Evolutionary conservation across 35 echinoderm and acorn worm genomes (phyloP).

Genomic region (Lytechinus pictus): DNA sequence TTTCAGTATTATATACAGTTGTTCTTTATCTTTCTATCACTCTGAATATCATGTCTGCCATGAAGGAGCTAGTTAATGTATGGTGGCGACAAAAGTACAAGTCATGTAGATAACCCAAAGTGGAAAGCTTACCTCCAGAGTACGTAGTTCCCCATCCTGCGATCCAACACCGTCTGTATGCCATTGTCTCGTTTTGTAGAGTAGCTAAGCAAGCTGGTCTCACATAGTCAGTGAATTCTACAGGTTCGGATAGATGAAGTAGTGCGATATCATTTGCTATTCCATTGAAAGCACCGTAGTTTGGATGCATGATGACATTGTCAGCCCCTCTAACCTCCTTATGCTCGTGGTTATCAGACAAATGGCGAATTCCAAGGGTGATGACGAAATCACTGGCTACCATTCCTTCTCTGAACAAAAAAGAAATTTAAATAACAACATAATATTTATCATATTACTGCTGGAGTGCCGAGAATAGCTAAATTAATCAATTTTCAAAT

Average conservation of each 20-base stretch:
- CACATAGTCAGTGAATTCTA: conserved; percentile 16
- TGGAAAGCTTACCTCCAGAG: not conserved
- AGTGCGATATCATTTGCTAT: conserved; percentile 1
- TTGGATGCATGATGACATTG: not conserved
- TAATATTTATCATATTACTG: too few species aligned
- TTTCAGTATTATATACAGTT: too few species aligned
- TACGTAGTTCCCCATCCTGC: conserved; percentile 34
- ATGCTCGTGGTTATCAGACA: not conserved
- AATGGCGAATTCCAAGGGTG: not conserved
- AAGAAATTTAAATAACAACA: not conserved
- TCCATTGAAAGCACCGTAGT: not conserved
- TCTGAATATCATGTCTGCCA: too few species aligned
- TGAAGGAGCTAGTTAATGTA: too few species aligned
- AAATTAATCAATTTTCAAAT: too few species aligned
- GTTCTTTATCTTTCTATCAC: too few species aligned
- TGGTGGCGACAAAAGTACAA: too few species aligned
- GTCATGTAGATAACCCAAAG: too few species aligned
- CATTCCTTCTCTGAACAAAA: not conserved
- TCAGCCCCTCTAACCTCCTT: not conserved
- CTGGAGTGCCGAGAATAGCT: too few species aligned
- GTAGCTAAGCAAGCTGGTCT: conserved; percentile 30
- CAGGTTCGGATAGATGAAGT: not conserved
- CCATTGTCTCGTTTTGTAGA: conserved; percentile 22
- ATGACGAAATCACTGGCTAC: not conserved
- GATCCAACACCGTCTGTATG: conserved; percentile 12